Evolutionary conservation across 2,113 vertebrate species (phyloP).

Genomic region (Apteryx mantelli): DNA sequence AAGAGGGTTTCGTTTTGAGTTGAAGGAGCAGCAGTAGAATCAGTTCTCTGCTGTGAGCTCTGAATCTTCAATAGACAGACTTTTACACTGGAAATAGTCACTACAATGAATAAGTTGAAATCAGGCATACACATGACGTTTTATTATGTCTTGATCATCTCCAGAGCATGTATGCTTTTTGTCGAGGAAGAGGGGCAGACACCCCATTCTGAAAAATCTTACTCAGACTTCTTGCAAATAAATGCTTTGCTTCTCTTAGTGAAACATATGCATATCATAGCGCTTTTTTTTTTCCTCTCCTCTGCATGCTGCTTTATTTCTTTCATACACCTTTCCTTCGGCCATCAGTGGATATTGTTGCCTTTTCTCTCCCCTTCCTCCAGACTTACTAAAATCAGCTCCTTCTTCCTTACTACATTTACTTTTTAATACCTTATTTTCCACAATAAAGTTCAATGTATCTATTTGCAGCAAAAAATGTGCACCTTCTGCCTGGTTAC

Average conservation of each 20-base stretch:
- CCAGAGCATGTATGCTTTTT: rapidly evolving
- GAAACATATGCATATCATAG: neutral
- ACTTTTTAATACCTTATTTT: neutral
- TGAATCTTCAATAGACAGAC: neutral
- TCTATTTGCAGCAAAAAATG: neutral
- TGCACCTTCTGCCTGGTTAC: neutral
- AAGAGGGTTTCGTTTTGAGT: neutral
- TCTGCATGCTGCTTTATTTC: neutral
- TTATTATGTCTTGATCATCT: neutral
- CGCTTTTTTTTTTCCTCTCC: neutral
- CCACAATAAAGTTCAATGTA: neutral
- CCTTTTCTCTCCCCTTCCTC: neutral
- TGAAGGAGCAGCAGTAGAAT: neutral
- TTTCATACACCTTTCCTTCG: neutral
- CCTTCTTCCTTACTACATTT: neutral
- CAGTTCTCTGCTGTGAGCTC: neutral
- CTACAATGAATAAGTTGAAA: neutral
- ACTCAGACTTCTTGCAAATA: neutral
- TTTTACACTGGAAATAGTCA: neutral
- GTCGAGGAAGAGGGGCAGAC: neutral
- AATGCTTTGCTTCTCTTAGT: neutral
- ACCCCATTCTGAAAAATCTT: neutral
- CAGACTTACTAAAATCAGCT: neutral
- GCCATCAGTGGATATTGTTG: neutral
- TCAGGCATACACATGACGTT: neutral